Conservation (phyloP, 2,888 invertebrate genomes). For the Cinara cedri region DNA sequence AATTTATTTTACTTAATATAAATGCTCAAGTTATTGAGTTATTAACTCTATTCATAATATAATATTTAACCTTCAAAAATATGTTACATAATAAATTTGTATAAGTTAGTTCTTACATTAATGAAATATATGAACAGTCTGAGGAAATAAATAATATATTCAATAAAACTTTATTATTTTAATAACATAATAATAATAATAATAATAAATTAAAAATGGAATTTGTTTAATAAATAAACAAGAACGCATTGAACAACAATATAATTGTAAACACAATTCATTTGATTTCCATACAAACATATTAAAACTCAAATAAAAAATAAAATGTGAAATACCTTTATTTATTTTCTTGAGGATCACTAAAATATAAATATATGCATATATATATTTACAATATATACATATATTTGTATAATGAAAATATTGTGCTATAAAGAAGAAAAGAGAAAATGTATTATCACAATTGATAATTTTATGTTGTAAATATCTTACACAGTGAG, state of each 20-base stretch:
- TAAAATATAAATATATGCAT: constrained; percentile 25
- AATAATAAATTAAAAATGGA: constrained; percentile 36
- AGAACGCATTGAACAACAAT: constrained; percentile 4
- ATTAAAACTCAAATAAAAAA: constrained; percentile 36
- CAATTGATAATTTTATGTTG: neutral
- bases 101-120: constrained; percentile 38
- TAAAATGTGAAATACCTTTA: constrained; percentile 18
- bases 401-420: constrained; percentile 22
- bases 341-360: neutral
- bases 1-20: too few species aligned
- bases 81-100: constrained; percentile 13
- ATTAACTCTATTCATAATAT: too few species aligned
- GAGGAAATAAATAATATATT: constrained; percentile 24
- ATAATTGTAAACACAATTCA: constrained; percentile 9
- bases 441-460: constrained; percentile 15
- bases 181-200: constrained; percentile 47
- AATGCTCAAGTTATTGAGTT: too few species aligned
- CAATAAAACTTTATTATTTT: constrained; percentile 44
- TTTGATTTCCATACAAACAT: constrained; percentile 20
- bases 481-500: constrained; percentile 9
- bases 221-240: constrained; percentile 33
- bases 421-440: constrained; percentile 36
- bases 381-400: constrained; percentile 32
- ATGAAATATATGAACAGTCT: constrained; percentile 30
- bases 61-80: too few species aligned